A percentile compares a stretch with the other conserved stretches of the same genome.
Evolutionary conservation across 2,113 vertebrate species (phyloP).

Genomic region (Gallinago media): DNA sequence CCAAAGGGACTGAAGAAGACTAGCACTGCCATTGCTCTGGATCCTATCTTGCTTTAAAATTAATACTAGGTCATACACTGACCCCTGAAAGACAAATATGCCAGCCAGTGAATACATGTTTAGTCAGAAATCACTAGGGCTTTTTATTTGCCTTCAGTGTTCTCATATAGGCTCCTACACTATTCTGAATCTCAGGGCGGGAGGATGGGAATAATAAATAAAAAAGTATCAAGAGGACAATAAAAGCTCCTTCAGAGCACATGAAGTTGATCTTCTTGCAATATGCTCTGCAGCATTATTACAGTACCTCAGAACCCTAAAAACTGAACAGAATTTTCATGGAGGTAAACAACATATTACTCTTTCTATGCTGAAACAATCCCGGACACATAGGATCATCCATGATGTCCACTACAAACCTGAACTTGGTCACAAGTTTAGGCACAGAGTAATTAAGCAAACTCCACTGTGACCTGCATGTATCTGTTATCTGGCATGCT

Average conservation of each 20-base stretch:
- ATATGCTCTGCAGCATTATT: not conserved
- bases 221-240: not conserved
- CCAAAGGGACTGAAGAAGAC: not conserved
- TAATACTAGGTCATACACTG: not conserved
- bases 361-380: not conserved
- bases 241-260: not conserved
- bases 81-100: not conserved
- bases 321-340: not conserved
- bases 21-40: not conserved
- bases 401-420: not conserved
- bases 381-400: not conserved
- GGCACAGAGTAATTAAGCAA: not conserved
- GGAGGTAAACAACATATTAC: not conserved
- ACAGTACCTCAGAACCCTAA: not conserved
- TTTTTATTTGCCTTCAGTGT: not conserved
- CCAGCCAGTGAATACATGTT: not conserved
- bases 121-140: not conserved
- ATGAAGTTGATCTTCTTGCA: not conserved
- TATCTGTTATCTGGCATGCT: not conserved
- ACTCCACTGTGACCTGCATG: not conserved
- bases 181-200: not conserved
- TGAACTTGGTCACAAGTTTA: not conserved
- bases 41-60: not conserved
- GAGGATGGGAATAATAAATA: accelerated
- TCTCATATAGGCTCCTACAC: not conserved